Percentiles rank a stretch among this genome's conserved stretches.
These are phyloP conservation scores for Octodon degus DNA, from an alignment of 2,113 vertebrate species.

Conservation along the genomic window DNA sequence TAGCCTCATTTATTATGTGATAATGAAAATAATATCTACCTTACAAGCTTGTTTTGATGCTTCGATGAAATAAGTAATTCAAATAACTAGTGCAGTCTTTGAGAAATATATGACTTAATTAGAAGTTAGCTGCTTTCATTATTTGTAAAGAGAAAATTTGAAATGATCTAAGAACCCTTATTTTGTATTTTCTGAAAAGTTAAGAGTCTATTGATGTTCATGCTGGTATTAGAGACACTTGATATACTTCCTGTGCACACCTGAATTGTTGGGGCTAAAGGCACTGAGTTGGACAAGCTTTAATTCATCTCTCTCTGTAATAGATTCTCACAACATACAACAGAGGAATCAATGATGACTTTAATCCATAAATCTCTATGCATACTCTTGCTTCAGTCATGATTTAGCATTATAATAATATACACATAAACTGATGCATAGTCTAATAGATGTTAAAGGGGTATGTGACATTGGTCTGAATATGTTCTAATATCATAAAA, in stretches of 20 bases:
- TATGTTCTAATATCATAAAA: not conserved
- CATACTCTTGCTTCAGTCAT: not conserved
- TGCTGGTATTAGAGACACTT: not conserved
- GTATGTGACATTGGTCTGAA: not conserved
- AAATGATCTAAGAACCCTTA: not conserved
- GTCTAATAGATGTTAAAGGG: not conserved
- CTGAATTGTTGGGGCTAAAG: not conserved
- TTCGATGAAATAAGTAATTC: not conserved
- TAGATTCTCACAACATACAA: not conserved
- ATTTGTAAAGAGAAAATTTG: not conserved
- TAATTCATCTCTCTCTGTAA: not conserved
- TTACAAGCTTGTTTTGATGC: not conserved
- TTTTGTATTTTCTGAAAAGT: not conserved
- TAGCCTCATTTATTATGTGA: not conserved
- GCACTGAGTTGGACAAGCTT: not conserved
- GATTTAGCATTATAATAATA: not conserved
- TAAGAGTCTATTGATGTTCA: not conserved
- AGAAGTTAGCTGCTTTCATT: slow-evolving; percentile 6
- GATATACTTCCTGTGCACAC: not conserved
- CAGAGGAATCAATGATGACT: not conserved
- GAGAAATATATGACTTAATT: not conserved
- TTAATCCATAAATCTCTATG: not conserved
- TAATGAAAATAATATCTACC: not conserved
- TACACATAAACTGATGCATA: not conserved
- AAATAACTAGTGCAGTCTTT: not conserved